Conservation (phyloP, 2,888 invertebrate genomes). For the Lithophane ornitopus region DNA sequence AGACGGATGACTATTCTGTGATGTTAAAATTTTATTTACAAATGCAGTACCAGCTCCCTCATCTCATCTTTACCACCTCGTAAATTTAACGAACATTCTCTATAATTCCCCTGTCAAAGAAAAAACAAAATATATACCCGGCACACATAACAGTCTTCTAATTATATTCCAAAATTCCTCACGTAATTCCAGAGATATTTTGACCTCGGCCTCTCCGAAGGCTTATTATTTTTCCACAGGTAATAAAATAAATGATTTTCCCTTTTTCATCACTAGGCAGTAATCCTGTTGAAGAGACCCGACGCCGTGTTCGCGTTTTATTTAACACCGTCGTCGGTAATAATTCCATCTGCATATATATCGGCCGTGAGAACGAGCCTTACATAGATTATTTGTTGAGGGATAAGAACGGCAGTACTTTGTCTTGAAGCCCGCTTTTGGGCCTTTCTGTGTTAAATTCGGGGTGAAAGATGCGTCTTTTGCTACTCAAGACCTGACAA, state of each 20-base stretch:
- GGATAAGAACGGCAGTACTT: slow-evolving; percentile 57
- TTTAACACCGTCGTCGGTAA: slow-evolving; percentile 79
- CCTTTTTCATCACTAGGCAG: slow-evolving; percentile 80
- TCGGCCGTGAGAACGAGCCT: slow-evolving; percentile 69
- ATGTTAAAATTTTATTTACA: neutral
- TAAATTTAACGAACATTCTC: slow-evolving; percentile 25
- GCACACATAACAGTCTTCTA: slow-evolving; percentile 65
- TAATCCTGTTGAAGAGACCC: slow-evolving; percentile 70
- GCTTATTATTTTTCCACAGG: slow-evolving; percentile 80
- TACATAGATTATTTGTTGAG: slow-evolving; percentile 66
- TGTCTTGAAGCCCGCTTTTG: slow-evolving; percentile 59
- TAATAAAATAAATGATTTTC: slow-evolving; percentile 86
- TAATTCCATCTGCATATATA: slow-evolving; percentile 85
- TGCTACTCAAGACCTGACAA: slow-evolving; percentile 58
- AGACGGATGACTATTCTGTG: neutral
- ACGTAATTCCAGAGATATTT: slow-evolving; percentile 64
- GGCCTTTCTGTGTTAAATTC: slow-evolving; percentile 58
- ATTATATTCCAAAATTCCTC: slow-evolving; percentile 72
- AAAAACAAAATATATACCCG: slow-evolving; percentile 41
- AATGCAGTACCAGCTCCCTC: neutral
- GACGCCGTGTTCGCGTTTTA: slow-evolving; percentile 76
- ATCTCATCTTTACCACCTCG: neutral
- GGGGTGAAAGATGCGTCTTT: slow-evolving; percentile 60
- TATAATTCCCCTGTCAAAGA: slow-evolving; percentile 39
- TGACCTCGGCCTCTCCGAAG: slow-evolving; percentile 71